Conservation (phyloP, 2,797 vertebrate species). For the Rhinatrema bivittatum region DNA sequence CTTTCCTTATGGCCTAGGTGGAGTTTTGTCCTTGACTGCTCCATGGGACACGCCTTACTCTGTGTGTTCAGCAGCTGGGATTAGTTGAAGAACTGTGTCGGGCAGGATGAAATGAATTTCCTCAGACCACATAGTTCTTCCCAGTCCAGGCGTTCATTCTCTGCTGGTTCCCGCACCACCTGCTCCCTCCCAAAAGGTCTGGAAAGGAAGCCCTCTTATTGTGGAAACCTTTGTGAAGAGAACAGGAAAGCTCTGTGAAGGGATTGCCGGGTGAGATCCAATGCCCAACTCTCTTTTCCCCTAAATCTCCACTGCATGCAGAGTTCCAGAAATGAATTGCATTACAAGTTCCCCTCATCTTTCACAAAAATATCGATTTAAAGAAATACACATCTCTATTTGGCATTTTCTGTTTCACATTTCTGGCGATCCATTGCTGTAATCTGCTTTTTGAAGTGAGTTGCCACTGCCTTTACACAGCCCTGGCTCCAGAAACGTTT, state of each 20-base stretch:
- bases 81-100: conserved; percentile 26
- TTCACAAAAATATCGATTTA: conserved; percentile 11
- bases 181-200: conserved; percentile 18
- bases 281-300: conserved; percentile 16
- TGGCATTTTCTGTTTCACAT: conserved; percentile 29
- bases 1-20: no score
- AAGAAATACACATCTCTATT: conserved; percentile 18
- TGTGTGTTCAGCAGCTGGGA: conserved; percentile 34
- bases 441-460: conserved; percentile 14
- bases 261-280: conserved; percentile 16
- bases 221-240: conserved; percentile 18
- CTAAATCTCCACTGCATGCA: conserved; percentile 29
- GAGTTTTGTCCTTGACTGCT: conserved; percentile 27
- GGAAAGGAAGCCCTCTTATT: conserved; percentile 11
- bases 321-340: conserved; percentile 17
- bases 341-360: conserved; percentile 5
- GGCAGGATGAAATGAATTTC: conserved; percentile 38
- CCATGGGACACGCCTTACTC: conserved; percentile 21
- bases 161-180: conserved; percentile 23
- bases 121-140: conserved; percentile 17
- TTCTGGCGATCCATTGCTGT: conserved; percentile 17
- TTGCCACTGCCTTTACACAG: no score
- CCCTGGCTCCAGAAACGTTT: no score
- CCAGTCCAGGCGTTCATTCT: conserved; percentile 26
- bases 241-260: conserved; percentile 21